These are phyloP conservation scores for Octonoba sinensis DNA, from an alignment of 2,888 invertebrate genomes.

Conservation along the genomic window DNA sequence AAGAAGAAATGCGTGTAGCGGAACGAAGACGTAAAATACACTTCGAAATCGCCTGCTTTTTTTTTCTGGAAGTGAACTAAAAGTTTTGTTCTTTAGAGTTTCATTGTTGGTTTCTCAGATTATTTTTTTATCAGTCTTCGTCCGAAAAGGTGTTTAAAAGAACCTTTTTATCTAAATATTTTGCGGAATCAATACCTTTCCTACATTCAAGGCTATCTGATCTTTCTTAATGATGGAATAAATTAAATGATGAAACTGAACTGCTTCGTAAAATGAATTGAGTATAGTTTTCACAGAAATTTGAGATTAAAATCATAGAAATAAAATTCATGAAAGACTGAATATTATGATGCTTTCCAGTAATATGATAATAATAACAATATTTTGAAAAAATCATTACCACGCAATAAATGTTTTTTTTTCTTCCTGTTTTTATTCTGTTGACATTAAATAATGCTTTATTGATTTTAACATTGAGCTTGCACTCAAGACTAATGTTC, in stretches of 20 bases:
- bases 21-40: slow-evolving; percentile 62
- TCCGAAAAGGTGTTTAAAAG: slow-evolving; percentile 45
- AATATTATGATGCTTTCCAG: too few species aligned
- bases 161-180: slow-evolving; percentile 27
- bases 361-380: too few species aligned
- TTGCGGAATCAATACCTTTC: slow-evolving; percentile 41
- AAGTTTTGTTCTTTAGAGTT: slow-evolving; percentile 44
- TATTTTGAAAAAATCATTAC: too few species aligned
- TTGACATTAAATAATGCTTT: too few species aligned
- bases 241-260: slow-evolving; percentile 56
- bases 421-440: too few species aligned
- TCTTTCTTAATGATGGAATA: slow-evolving; percentile 63
- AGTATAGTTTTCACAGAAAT: too few species aligned
- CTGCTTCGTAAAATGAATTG: too few species aligned
- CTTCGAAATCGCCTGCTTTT: slow-evolving; percentile 56
- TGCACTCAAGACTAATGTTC: too few species aligned
- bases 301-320: too few species aligned
- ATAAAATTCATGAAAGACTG: too few species aligned
- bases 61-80: slow-evolving; percentile 14
- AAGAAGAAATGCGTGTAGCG: slow-evolving; percentile 49
- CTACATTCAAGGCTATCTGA: slow-evolving; percentile 52
- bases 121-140: slow-evolving; percentile 39
- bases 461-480: too few species aligned
- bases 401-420: too few species aligned
- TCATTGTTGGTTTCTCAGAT: slow-evolving; percentile 48